phyloP scores from a whole-genome alignment of 2,797 vertebrate genomes.

The Liparis tanakae region DNA sequence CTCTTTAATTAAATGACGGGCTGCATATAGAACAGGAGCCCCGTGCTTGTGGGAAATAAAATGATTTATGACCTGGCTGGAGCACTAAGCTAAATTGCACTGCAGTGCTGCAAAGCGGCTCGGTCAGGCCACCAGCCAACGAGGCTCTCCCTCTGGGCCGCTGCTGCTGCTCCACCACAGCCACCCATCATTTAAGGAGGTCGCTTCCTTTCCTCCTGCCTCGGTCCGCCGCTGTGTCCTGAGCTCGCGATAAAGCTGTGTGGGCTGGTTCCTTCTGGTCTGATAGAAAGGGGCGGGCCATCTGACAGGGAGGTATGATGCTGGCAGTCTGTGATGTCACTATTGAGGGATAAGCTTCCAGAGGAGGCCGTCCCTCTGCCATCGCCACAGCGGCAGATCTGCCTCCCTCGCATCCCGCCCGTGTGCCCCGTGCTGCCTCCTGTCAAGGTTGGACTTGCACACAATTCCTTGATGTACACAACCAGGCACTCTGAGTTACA shows the following conservation, averaged over 20 bases:
- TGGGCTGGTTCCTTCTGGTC: conserved; percentile 6
- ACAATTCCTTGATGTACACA: conserved; percentile 60
- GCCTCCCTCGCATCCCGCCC: conserved; percentile 47
- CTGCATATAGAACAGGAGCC: conserved; percentile 81
- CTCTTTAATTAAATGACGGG: conserved; percentile 87
- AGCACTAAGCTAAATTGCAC: conserved; percentile 87
- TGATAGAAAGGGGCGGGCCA: conserved; percentile 29
- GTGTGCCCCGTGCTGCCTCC: conserved; percentile 53
- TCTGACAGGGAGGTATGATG: conserved; percentile 36
- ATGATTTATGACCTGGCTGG: conserved; percentile 84
- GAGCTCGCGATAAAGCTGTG: conserved; percentile 31
- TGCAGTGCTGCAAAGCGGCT: conserved; percentile 82
- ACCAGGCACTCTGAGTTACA: conserved; percentile 54
- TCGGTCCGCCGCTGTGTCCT: conserved; percentile 33
- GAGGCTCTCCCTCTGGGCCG: conserved; percentile 51
- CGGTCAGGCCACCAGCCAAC: conserved; percentile 56
- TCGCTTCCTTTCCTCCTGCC: conserved; percentile 36
- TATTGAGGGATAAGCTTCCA: conserved; percentile 17
- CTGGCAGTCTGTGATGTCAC: conserved; percentile 43
- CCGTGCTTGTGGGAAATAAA: conserved; percentile 81
- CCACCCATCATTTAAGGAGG: conserved; percentile 47
- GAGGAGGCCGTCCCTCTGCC: conserved; percentile 29
- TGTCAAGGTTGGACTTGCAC: conserved; percentile 75
- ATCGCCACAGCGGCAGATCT: conserved; percentile 55
- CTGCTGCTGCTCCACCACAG: conserved; percentile 43